A percentile compares a stretch with the other conserved stretches of the same genome.
Conservation (phyloP, 2,113 vertebrate species). For the Cyanistes caeruleus region DNA sequence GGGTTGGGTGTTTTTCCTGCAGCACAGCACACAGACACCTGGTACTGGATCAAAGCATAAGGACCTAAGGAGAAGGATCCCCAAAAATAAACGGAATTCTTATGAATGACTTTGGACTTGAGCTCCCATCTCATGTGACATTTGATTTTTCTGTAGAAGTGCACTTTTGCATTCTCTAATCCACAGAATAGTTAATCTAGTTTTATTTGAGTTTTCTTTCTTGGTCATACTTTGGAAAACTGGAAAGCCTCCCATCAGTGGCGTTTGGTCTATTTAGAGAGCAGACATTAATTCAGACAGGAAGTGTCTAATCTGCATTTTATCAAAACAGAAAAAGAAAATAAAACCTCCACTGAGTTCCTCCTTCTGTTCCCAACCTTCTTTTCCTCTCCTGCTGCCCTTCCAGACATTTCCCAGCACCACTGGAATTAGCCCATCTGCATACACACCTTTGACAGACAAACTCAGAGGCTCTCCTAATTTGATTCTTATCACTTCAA, state of each 20-base stretch:
- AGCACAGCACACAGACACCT: neutral
- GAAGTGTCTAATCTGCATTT: conserved; percentile 43
- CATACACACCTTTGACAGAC: neutral
- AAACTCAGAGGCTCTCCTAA: neutral
- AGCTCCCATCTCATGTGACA: neutral
- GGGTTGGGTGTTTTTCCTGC: neutral
- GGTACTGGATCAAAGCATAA: neutral
- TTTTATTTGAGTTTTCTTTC: neutral
- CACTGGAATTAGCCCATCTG: neutral
- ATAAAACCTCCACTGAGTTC: neutral
- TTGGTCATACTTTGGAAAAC: neutral
- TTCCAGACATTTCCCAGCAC: neutral
- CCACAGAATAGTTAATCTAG: neutral
- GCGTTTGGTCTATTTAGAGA: neutral
- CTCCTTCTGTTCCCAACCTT: neutral
- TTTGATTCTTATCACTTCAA: neutral
- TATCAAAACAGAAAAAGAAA: neutral
- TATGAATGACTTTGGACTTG: neutral
- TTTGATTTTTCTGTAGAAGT: neutral
- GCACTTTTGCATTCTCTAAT: neutral
- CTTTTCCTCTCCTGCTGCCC: neutral
- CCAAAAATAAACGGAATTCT: neutral
- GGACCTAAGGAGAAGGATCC: neutral
- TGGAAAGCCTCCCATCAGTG: neutral
- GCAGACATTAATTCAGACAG: conserved; percentile 10